These are phyloP conservation scores for Fissipunctia ypsillon DNA, from an alignment of 2,888 invertebrate species.

Conservation along the genomic window DNA sequence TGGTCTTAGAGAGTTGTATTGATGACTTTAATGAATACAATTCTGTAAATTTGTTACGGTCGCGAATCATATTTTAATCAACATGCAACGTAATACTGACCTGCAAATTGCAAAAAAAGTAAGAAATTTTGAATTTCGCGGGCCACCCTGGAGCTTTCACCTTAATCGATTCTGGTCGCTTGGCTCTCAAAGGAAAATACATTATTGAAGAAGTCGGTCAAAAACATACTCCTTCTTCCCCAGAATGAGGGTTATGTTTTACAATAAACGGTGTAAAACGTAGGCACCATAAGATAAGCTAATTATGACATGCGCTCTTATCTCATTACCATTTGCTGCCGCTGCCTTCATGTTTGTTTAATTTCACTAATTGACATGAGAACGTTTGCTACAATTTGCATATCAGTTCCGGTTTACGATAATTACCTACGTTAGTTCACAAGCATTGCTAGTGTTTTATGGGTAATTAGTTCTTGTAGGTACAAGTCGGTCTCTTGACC, in stretches of 20 bases:
- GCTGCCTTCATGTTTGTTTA: conserved; percentile 29
- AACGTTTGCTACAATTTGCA: conserved; percentile 27
- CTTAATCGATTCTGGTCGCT: neutral
- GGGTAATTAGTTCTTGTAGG: neutral
- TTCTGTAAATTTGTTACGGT: no score
- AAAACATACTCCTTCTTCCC: neutral
- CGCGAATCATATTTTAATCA: no score
- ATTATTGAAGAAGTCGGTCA: neutral
- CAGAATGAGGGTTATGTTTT: neutral
- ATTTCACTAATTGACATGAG: conserved; percentile 43
- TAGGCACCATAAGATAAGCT: neutral
- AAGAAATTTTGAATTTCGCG: no score
- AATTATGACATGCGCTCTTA: conserved; percentile 16
- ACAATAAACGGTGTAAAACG: neutral
- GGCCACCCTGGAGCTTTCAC: no score
- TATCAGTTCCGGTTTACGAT: conserved; percentile 37
- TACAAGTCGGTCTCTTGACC: neutral
- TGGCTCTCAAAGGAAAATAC: neutral
- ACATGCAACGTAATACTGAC: no score
- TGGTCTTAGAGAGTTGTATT: no score
- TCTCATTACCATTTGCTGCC: conserved; percentile 33
- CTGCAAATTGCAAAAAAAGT: no score
- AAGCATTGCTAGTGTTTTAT: neutral
- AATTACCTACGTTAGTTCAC: conserved; percentile 7
- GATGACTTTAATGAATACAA: no score